phyloP scores from a whole-genome alignment of 2,113 vertebrate species.

The Neotoma lepida region DNA sequence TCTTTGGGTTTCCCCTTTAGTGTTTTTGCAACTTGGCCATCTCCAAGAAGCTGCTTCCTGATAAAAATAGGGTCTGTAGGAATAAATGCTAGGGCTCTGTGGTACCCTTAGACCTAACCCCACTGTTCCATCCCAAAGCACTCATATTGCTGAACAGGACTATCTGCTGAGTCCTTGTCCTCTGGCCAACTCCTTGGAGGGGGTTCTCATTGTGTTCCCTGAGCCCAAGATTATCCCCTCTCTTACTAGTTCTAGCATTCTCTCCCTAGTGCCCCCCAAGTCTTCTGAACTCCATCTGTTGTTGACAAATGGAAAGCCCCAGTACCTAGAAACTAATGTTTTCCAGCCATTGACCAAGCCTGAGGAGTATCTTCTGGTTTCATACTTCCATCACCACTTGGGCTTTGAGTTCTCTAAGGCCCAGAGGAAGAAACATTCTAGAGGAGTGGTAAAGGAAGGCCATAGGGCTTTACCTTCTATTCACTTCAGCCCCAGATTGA shows the following conservation, averaged over 20 bases:
- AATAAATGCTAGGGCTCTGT: background rate
- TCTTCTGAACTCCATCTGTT: background rate
- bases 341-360: background rate
- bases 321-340: background rate
- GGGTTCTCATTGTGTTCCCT: background rate
- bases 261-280: background rate
- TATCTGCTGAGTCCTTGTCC: background rate
- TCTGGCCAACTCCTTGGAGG: background rate
- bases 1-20: background rate
- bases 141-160: background rate
- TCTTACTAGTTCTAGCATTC: background rate
- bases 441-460: background rate
- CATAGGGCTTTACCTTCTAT: background rate
- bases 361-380: background rate
- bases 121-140: background rate
- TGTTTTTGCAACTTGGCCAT: background rate
- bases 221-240: background rate
- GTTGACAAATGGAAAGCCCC: background rate
- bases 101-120: background rate
- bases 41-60: background rate
- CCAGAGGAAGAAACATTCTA: background rate
- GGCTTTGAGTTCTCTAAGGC: background rate
- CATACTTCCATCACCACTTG: background rate
- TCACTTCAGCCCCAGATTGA: background rate
- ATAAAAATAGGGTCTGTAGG: background rate